Base-by-base conservation (phyloP, 2,888 invertebrate species). In the Chaitophorus viminalis region DNA sequence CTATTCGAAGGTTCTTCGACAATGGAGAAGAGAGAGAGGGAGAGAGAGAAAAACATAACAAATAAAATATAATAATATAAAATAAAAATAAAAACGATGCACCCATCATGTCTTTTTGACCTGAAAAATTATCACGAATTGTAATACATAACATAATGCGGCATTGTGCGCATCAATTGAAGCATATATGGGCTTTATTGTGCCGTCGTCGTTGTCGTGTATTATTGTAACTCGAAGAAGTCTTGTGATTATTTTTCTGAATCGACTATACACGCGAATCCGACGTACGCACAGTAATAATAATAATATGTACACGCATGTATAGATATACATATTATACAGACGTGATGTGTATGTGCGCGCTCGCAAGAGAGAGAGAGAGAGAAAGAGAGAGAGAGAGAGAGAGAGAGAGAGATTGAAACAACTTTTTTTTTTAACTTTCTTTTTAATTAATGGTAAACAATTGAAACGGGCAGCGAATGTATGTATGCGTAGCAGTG, bases 111-210 rank as follows among this genome's bases (percentile, higher is more conserved):
- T 78, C 87, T 87, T 87, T 87, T 87, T 87, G 87, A 87, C 87
- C 87, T 81, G 79, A 74, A 87, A 87, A 87, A 87, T 87, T 72
- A 87, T 87, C 87, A 87, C 87, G 87, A 79, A 87, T 87, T 79
- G 86, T 86, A 70, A 78, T 77, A 86, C 78, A 70, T 36, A 85
- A 86, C 78, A 29, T 52, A 14, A 29, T 31, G 70, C 74, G 74
- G 60, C n/a, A 60, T 60, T 65, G 76, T 76, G 21, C 36, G 29
- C 25, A 60, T 81, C 79, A 79, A 87, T 81, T 39, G 79, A 87
- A 87, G 79, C 79, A 65, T 52, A 65, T 52, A 52, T 70, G 78
- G 65, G 39, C 31, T 65, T 83, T 77, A n/a, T 86, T 86, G 85
- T 72, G n/a, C n/a, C 29, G n/a, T 68, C 6, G n/a, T 29, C 9